Conservation (phyloP, 2,797 vertebrate genomes). For the Gobionotothen gibberifrons region DNA sequence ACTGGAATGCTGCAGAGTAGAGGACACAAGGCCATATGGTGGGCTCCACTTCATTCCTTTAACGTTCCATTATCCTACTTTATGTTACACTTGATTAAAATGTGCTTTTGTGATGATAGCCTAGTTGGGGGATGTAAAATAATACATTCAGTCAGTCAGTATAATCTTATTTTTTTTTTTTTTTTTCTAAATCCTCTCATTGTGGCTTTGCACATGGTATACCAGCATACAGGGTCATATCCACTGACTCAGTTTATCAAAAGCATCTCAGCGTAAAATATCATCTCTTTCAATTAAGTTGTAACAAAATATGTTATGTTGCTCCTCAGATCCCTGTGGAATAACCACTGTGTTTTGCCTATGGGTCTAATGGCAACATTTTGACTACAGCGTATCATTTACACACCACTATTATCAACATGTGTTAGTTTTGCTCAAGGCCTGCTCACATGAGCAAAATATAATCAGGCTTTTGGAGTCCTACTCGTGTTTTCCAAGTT, state of each 20-base stretch:
- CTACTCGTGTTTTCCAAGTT: background rate
- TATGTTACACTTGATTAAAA: background rate
- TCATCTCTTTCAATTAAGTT: conserved; percentile 11
- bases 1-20: conserved; percentile 43
- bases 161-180: conserved; percentile 13
- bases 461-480: background rate
- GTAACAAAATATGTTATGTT: conserved; percentile 22
- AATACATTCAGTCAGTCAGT: background rate
- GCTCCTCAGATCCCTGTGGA: conserved; percentile 2
- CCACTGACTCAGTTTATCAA: conserved; percentile 15
- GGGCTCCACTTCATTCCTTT: conserved; percentile 6
- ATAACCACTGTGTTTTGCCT: conserved; percentile 1
- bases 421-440: background rate
- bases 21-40: conserved; percentile 48
- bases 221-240: background rate
- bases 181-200: background rate
- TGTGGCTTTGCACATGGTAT: background rate
- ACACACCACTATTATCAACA: background rate
- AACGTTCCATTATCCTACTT: background rate
- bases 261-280: conserved; percentile 5
- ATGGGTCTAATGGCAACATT: background rate
- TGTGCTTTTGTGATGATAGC: conserved; percentile 7
- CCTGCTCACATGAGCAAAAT: background rate
- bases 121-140: background rate
- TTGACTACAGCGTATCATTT: background rate